A percentile compares a stretch with the other conserved stretches of the same genome.
phyloP scores from a whole-genome alignment of 2,888 invertebrate genomes.

The Thera obeliscata region DNA sequence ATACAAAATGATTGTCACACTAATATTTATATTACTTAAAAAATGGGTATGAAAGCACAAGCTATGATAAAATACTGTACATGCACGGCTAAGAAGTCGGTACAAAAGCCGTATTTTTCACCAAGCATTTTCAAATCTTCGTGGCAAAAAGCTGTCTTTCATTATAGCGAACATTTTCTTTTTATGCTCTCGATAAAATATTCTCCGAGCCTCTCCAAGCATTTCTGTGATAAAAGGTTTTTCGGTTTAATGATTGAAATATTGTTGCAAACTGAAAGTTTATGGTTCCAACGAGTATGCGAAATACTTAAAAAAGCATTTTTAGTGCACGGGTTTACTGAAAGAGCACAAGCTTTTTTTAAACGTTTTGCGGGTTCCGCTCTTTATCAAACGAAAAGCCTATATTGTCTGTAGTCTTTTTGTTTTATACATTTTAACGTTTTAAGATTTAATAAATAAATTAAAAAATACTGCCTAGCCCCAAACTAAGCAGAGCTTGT shows the following conservation, averaged over 20 bases:
- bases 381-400: too few relatives aligned
- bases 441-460: too few relatives aligned
- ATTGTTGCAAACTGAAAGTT: conserved; percentile 5
- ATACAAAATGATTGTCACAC: too few relatives aligned
- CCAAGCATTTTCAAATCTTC: neutral
- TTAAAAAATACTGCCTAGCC: too few relatives aligned
- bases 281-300: neutral
- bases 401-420: too few relatives aligned
- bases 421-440: too few relatives aligned
- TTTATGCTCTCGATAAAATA: conserved; percentile 26
- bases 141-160: conserved; percentile 14
- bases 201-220: conserved; percentile 13
- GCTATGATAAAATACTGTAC: neutral
- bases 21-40: too few relatives aligned
- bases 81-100: too few relatives aligned
- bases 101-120: too few relatives aligned
- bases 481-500: too few relatives aligned
- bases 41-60: neutral
- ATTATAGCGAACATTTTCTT: conserved; percentile 14
- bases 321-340: neutral
- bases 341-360: too few relatives aligned
- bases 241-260: conserved; percentile 21
- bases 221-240: conserved; percentile 14
- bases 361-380: too few relatives aligned
- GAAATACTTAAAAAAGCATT: neutral